These are phyloP conservation scores for Pilophorus perplexus DNA, from an alignment of 2,888 invertebrate genomes.

Conservation along the genomic window DNA sequence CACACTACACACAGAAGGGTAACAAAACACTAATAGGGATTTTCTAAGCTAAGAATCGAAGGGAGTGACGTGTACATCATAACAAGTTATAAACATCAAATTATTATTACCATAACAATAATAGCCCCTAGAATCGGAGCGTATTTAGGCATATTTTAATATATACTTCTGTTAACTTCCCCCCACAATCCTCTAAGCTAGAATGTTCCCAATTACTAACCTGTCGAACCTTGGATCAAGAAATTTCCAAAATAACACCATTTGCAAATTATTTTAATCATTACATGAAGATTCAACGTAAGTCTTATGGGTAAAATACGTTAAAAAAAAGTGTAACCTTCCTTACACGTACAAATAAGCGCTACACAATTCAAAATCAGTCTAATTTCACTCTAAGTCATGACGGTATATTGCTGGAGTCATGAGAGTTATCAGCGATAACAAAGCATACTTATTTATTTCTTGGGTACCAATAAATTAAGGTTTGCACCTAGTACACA, in stretches of 20 bases:
- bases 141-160: conserved; percentile 6
- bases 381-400: conserved; percentile 28
- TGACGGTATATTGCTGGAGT: conserved; percentile 21
- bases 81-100: conserved; percentile 31
- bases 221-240: conserved; percentile 17
- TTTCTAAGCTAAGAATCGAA: neutral
- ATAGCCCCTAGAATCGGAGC: neutral
- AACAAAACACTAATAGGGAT: neutral
- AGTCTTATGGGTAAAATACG: conserved; percentile 8
- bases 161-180: neutral
- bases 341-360: neutral
- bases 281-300: no score
- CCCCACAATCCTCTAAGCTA: neutral
- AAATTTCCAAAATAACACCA: no score
- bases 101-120: conserved; percentile 21
- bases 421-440: neutral
- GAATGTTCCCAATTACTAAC: conserved; percentile 24
- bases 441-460: conserved; percentile 6
- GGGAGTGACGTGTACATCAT: conserved; percentile 2
- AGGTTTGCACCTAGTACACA: no score
- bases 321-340: no score
- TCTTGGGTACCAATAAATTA: no score
- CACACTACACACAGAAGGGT: neutral
- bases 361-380: conserved; percentile 27
- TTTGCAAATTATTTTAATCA: no score